phyloP scores from a whole-genome alignment of 2,113 vertebrate genomes.

The Hippocampus guttulatus region DNA sequence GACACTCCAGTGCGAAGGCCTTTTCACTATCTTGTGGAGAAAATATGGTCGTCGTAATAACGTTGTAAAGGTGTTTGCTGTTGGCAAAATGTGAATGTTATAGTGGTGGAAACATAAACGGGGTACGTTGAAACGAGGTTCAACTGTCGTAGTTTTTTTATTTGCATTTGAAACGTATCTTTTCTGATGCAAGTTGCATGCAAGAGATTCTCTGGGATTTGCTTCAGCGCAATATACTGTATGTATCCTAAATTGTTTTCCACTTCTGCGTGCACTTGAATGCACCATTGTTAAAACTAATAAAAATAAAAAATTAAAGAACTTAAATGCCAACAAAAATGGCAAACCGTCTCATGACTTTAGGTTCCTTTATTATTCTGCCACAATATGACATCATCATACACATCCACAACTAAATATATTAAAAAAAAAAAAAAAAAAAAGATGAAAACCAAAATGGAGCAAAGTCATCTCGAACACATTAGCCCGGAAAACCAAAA shows the following conservation, averaged over 20 bases:
- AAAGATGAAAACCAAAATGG: slow-evolving; percentile 29
- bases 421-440: slow-evolving; percentile 44
- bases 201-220: neutral
- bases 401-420: slow-evolving; percentile 49
- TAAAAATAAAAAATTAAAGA: neutral
- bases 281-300: neutral
- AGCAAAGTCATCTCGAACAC: slow-evolving; percentile 46
- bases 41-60: no score
- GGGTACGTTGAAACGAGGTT: no score
- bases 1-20: no score
- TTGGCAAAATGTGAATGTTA: no score
- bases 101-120: no score
- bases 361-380: slow-evolving; percentile 36
- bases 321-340: neutral
- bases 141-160: no score
- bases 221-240: no score
- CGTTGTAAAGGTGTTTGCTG: no score
- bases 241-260: neutral
- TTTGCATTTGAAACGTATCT: no score
- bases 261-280: neutral
- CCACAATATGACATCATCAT: slow-evolving; percentile 36
- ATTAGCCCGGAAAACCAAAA: slow-evolving; percentile 28
- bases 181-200: no score
- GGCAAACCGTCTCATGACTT: neutral
- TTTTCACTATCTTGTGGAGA: no score